Evolutionary conservation across 2,113 vertebrate species (phyloP), one percentile per base, ranked within the genome.

Genomic region (Petrocephalus zakoni): DNA sequence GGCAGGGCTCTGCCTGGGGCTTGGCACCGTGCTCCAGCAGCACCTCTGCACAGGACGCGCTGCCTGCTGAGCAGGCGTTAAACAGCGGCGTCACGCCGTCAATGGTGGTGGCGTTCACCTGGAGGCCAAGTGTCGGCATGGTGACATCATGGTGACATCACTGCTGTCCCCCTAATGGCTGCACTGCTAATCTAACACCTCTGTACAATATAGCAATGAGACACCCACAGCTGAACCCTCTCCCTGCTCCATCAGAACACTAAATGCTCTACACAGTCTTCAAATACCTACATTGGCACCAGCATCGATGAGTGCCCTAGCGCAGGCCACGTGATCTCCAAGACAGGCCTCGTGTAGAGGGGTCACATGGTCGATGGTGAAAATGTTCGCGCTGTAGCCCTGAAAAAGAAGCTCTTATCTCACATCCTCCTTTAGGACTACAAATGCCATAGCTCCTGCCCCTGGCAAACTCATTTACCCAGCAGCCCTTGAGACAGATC

Each of bases 341-440:
- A 99, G 95, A 90, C 98, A 99, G 90, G 98, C 98, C 93, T 99
- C 98, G 2, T 99, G 98, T 58, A 99, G 92, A 4, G 98, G 98
- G 29, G 97, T 98, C 89, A 99, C 95, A 56, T 99, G 97, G 92
- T 99, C 97, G 52, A 99, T 98, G 25, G 98, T 99, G 75, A 98
- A 92, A 1, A 96, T 96, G 93, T 98, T 97, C 46, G 97, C 95
- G 87, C 95, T 97, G 91, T 97, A 97, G 46, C 98, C 98, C 98
- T 99, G 92, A 87, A 84, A 25, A 25, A 46, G 34, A 88, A 81
- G 89, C 6, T 7, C 52, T 53, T 64, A 11, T 19, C 58, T 21
- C 42, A 87, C 29, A 37, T 58, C 10, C 34, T 37, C 55, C 37
- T 25, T 5, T 58, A 17, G 42, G 46, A 49, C 42, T 46, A 56